Conservation (phyloP, 2,797 vertebrate species). For the Chiroxiphia lanceolata region DNA sequence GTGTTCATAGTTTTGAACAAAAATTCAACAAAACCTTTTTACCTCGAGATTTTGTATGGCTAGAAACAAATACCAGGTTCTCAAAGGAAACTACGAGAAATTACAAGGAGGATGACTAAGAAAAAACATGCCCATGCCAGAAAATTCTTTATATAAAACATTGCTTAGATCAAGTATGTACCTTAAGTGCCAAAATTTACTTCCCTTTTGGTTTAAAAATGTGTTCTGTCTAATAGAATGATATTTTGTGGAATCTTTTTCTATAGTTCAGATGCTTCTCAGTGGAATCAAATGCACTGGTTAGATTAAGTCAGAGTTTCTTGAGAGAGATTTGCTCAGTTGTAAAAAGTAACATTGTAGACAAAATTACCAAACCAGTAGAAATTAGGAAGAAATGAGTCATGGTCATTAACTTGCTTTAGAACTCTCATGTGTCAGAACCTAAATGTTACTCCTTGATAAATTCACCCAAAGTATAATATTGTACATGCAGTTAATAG, state of each 20-base stretch:
- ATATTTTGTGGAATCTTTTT: not conserved
- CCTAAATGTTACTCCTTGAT: slow-evolving; percentile 43
- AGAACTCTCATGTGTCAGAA: slow-evolving; percentile 32
- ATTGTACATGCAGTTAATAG: slow-evolving; percentile 13
- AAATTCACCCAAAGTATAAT: slow-evolving; percentile 38
- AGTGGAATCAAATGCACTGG: not conserved
- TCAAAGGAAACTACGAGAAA: not conserved
- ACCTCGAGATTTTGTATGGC: not conserved
- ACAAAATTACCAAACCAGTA: slow-evolving; percentile 3
- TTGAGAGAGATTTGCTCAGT: not conserved
- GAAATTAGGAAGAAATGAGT: slow-evolving; percentile 54
- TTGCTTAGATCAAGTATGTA: not conserved
- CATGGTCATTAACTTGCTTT: slow-evolving; percentile 29
- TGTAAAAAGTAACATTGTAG: not conserved
- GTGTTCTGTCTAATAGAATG: not conserved
- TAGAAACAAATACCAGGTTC: not conserved
- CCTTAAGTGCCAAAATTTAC: not conserved
- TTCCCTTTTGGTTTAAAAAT: not conserved
- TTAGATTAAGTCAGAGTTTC: not conserved
- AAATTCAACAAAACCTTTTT: not conserved
- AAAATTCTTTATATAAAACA: not conserved
- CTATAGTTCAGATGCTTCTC: not conserved
- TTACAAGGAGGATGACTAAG: not conserved
- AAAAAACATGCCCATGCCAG: not conserved
- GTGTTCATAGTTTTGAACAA: not conserved